Evolutionary conservation across 2,888 invertebrate species (phyloP).

Genomic region (Chironomus tentans): DNA sequence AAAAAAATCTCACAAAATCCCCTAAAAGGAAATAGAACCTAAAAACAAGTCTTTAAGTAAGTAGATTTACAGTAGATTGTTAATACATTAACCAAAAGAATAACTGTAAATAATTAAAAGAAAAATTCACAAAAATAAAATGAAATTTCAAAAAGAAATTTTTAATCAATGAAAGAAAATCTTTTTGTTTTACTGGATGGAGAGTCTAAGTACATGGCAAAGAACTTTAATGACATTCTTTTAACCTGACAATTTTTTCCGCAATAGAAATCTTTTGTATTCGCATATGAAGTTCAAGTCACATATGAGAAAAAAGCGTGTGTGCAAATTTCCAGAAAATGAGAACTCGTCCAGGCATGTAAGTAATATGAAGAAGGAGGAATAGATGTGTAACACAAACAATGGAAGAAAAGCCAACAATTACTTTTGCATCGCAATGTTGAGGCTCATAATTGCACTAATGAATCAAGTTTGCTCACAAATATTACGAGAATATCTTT

Average conservation of each 20-base stretch:
- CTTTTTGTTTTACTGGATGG: not conserved
- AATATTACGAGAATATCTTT: not conserved
- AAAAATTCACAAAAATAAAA: not conserved
- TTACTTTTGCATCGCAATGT: conserved; percentile 2
- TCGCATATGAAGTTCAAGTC: not conserved
- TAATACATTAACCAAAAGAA: not conserved
- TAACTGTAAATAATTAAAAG: conserved; percentile 1
- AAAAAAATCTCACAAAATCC: not conserved
- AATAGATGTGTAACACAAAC: not conserved
- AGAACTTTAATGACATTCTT: not conserved
- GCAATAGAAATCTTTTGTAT: not conserved
- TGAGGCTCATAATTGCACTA: conserved; percentile 6
- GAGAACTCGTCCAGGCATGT: not conserved
- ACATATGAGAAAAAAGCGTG: not conserved
- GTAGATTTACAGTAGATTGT: not conserved
- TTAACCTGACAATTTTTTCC: not conserved
- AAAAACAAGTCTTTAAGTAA: not conserved
- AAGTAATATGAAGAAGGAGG: not conserved
- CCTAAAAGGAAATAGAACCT: not conserved
- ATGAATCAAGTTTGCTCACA: not conserved
- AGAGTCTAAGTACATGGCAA: too few species aligned
- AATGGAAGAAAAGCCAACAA: not conserved
- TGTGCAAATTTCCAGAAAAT: conserved; percentile 26
- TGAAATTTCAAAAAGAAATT: not conserved
- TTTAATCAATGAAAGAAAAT: not conserved